Evolutionary conservation across 2,113 vertebrate species (phyloP), one percentile per base, ranked within the genome.

Genomic region (Leptocoma aspasia): DNA sequence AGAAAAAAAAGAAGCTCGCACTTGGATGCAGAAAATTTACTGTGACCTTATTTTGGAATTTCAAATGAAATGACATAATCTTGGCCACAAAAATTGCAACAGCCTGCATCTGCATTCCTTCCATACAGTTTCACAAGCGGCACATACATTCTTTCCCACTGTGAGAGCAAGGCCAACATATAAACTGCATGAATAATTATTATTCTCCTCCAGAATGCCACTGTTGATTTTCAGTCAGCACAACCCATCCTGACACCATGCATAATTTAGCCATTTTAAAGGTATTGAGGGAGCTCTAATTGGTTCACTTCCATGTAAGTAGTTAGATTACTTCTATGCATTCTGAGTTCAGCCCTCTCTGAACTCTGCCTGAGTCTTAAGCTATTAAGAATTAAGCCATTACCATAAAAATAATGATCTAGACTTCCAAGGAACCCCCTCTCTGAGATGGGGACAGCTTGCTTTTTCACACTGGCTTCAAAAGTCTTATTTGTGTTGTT

Each of bases 51-150:
- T 90, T 94, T 88, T 77, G 37, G 76, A 86, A 76, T 93, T 92
- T 80, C 73, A 88, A 83, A 59, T 33, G 60, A 57, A 94, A 79
- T 13, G 10, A 94, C 59, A 82, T 33, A 80, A 66, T 59, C 42
- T 86, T 86, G 75, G 86, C 66, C 1, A 10, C 66, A 91, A 92
- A 78, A 66, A 42, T n/a, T 61, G 17, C 31, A 65, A 27, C 69
- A 83, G n/a, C 26, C 33, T 81, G 50, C 79, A 80, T 85, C 42
- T 93, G 79, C 75, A 80, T 77, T 95, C 88, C 68, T 95, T 90
- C 79, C 68, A 30, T n/a, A 72, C 31, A 60, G 53, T 45, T 86
- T 89, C 81, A 81, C 57, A 64, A 61, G 41, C 37, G 89, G 44
- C 53, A 75, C 28, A 79, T 1, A 1, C 24, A 50, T 21, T 17